Base-by-base conservation (phyloP, 2,113 vertebrate species). In the Notechis scutatus region DNA sequence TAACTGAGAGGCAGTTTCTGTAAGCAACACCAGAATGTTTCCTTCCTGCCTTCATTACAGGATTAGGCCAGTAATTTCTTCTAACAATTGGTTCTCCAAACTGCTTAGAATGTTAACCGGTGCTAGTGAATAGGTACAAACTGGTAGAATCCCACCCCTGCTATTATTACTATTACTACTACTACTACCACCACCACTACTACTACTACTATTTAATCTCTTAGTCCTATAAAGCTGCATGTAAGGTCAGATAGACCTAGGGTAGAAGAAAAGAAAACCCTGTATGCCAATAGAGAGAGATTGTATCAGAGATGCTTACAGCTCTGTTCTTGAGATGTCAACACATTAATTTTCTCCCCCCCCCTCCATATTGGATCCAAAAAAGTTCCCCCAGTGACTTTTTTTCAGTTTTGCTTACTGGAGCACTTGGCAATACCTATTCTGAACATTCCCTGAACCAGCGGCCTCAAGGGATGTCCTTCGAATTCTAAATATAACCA, bases 381-480 rank as follows among this genome's bases (percentile, higher is more conserved):
- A 85, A 21, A 56, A 87, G 90, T 0, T 29, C 18, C 85, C 24
- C n/a, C 56, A 39, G 34, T 81, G 34, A 39, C 6, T 39, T 56
- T 92, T 61, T 0, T 91, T 96, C 10, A 45, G 26, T 74, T 89
- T 12, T 56, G 20, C 47, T 94, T 86, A 64, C 24, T 4, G 0
- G n/a, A 86, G 29, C 45, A 39, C 14, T 89, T 94, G 93, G 81
- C 42, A 92, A 0, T 88, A 61, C 2, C 42, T 64, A 0, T 93
- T 93, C 24, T 55, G 94, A 85, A 94, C n/a, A 0, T 93, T 81
- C 85, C 93, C 92, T 88, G 56, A 95, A 93, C 94, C 91, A n/a
- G 29, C 93, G 26, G 91, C 86, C 88, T 45, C 61, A 88, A 85
- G 34, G 92, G 29, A 11, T 0, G 0, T 89, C 45, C 52, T 93